phyloP scores from a whole-genome alignment of 2,797 vertebrate genomes.

The Antrozous pallidus region DNA sequence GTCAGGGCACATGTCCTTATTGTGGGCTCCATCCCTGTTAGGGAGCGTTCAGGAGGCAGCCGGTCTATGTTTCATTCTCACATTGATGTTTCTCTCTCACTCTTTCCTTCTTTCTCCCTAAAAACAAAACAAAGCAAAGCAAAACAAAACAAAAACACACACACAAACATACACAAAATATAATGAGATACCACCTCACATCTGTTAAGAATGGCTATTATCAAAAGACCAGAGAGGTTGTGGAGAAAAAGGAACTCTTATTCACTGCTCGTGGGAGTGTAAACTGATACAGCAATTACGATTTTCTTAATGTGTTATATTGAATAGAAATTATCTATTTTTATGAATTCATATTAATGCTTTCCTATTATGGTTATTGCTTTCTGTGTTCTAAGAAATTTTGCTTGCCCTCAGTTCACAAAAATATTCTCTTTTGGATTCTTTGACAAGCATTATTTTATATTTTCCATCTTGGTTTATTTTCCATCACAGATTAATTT shows the following conservation, averaged over 20 bases:
- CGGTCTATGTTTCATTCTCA: not conserved
- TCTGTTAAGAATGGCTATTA: not conserved
- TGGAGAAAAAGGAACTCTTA: not conserved
- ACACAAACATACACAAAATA: not conserved
- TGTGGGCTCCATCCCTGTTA: not conserved
- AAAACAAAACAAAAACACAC: too few species aligned
- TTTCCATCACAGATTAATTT: not conserved
- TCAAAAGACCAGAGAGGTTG: not conserved
- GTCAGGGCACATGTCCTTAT: not conserved
- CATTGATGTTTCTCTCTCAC: not conserved
- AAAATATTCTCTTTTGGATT: not conserved
- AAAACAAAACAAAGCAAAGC: not conserved
- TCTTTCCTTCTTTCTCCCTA: not conserved
- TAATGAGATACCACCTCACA: not conserved
- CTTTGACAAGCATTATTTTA: not conserved
- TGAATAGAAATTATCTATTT: not conserved
- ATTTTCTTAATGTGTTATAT: not conserved
- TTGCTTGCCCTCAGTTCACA: not conserved
- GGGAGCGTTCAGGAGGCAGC: not conserved
- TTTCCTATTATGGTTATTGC: not conserved
- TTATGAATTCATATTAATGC: conserved; percentile 7
- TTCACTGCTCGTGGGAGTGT: too few species aligned
- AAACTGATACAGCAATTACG: not conserved
- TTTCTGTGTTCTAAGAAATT: conserved; percentile 20
- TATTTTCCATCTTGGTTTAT: not conserved